These are phyloP conservation scores for Paedocypris sp. DNA, from an alignment of 2,113 vertebrate species.

Conservation along the genomic window DNA sequence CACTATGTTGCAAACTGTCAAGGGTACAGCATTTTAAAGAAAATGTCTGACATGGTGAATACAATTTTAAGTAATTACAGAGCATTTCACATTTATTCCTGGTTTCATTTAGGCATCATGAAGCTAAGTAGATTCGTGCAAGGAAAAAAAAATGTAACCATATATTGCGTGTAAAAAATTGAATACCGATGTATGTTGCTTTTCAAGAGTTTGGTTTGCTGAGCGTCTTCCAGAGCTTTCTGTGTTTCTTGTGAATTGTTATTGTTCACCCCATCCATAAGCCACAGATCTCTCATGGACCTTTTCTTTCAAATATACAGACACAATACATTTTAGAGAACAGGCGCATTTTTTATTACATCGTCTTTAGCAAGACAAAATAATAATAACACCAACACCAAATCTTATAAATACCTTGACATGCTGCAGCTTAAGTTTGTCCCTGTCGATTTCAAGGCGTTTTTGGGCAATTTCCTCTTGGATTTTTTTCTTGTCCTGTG, in stretches of 20 bases:
- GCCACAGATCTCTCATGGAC: slow-evolving; percentile 77
- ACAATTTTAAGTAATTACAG: neutral
- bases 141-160: too few species aligned
- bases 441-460: slow-evolving; percentile 70
- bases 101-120: slow-evolving; percentile 3
- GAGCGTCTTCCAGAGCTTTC: slow-evolving; percentile 63
- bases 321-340: too few species aligned
- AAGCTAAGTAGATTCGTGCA: neutral
- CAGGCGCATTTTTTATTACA: too few species aligned
- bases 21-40: neutral
- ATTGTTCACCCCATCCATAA: slow-evolving; percentile 67
- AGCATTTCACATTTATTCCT: slow-evolving; percentile 25
- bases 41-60: neutral
- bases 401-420: slow-evolving; percentile 62
- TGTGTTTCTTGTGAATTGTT: slow-evolving; percentile 63
- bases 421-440: slow-evolving; percentile 74
- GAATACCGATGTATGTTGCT: slow-evolving; percentile 76
- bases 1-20: neutral
- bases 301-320: slow-evolving; percentile 66
- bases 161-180: too few species aligned
- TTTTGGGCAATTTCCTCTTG: slow-evolving; percentile 75
- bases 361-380: too few species aligned
- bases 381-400: too few species aligned
- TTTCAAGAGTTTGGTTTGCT: slow-evolving; percentile 63
- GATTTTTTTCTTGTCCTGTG: slow-evolving; percentile 74